These are phyloP conservation scores for Tarsius wallacei DNA, from an alignment of 2,797 vertebrate genomes.

Conservation along the genomic window DNA sequence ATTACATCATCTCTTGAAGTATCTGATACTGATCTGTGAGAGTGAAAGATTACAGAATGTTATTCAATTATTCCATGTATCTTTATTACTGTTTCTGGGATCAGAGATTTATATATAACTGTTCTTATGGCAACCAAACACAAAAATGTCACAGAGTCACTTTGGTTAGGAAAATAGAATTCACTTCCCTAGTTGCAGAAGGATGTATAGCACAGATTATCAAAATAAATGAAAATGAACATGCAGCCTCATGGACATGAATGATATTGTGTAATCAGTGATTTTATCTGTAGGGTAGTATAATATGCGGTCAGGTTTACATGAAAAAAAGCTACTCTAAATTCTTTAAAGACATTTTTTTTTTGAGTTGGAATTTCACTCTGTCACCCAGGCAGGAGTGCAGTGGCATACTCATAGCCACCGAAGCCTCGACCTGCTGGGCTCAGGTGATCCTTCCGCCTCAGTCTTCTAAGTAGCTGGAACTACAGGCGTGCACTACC, in stretches of 20 bases:
- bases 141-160: not conserved
- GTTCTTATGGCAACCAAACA: not conserved
- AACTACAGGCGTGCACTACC: too few relatives aligned
- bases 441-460: too few relatives aligned
- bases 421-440: too few relatives aligned
- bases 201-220: not conserved
- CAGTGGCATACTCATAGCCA: too few relatives aligned
- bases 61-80: not conserved
- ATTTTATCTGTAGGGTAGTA: not conserved
- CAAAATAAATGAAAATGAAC: not conserved
- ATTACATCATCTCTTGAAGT: not conserved
- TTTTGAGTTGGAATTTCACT: too few relatives aligned
- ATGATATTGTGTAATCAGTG: not conserved
- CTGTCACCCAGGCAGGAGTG: too few relatives aligned
- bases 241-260: too few relatives aligned
- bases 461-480: too few relatives aligned
- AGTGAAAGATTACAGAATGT: not conserved
- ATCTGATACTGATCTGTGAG: accelerated
- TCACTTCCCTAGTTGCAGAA: not conserved
- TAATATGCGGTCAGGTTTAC: accelerated
- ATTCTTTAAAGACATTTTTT: too few relatives aligned
- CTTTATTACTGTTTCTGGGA: not conserved
- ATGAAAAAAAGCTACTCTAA: not conserved
- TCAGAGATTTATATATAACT: not conserved
- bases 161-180: not conserved